A percentile compares a stretch with the other conserved stretches of the same genome.
phyloP scores from a whole-genome alignment of 2,113 vertebrate genomes.

The Candoia aspera region DNA sequence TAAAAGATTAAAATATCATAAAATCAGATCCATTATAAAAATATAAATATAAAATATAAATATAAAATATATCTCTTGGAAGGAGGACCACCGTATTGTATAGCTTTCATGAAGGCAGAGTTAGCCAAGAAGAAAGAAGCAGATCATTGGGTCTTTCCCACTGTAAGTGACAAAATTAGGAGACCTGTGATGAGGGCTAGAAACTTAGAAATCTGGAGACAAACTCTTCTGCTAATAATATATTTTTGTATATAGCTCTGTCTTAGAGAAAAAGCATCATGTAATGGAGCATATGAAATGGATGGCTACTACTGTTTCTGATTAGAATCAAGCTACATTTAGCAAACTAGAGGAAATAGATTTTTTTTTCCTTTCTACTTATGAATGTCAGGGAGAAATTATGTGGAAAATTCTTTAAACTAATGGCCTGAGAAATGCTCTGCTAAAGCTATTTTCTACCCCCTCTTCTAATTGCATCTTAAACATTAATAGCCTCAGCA shows the following conservation, averaged over 20 bases:
- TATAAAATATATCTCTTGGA: no score
- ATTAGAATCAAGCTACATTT: not conserved
- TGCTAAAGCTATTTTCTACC: conserved; percentile 62
- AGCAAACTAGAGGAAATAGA: conserved; percentile 20
- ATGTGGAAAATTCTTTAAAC: conserved; percentile 66
- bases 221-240: not conserved
- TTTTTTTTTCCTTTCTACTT: conserved; percentile 39
- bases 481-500: conserved; percentile 55
- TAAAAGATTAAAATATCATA: no score
- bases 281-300: not conserved
- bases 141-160: accelerated
- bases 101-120: not conserved
- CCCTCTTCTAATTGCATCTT: conserved; percentile 62
- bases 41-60: no score
- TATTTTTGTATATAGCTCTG: not conserved
- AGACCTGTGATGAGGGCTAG: not conserved
- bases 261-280: conserved; percentile 17
- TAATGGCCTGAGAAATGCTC: conserved; percentile 69
- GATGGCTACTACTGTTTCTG: not conserved
- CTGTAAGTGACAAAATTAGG: not conserved
- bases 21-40: no score
- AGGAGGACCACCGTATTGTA: not conserved
- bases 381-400: conserved; percentile 58
- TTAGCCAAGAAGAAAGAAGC: not conserved
- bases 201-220: not conserved